Percentiles rank a stretch among this genome's conserved stretches.
Evolutionary conservation across 2,113 vertebrate species (phyloP).

Genomic region (Isichthys henryi): DNA sequence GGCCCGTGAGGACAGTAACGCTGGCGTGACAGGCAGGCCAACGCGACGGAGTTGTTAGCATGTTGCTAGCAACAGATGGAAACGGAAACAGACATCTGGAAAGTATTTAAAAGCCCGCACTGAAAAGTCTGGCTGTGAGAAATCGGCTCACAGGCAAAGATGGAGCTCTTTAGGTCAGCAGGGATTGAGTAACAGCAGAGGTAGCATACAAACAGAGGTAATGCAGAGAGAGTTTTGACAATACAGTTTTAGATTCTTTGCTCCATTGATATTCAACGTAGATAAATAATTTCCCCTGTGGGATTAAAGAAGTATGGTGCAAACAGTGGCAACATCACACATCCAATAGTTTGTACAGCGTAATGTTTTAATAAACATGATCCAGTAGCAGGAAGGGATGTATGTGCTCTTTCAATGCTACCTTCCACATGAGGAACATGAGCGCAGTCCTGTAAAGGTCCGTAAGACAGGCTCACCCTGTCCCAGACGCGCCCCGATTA

Average conservation of each 20-base stretch:
- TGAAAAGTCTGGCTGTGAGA: background rate
- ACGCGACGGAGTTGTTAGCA: background rate
- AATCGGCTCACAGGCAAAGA: background rate
- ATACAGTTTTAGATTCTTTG: background rate
- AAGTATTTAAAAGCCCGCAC: background rate
- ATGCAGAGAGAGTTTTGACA: background rate
- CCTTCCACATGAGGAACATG: background rate
- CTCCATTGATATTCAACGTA: background rate
- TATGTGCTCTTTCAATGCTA: background rate
- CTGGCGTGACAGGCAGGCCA: background rate
- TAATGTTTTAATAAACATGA: background rate
- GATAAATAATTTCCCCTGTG: background rate
- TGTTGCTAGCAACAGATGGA: background rate
- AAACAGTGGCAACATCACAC: background rate
- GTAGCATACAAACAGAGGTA: background rate
- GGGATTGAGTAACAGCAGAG: background rate
- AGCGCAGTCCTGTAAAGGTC: background rate
- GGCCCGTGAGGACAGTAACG: background rate
- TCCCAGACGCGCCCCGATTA: slow-evolving; percentile 68
- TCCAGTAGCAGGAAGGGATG: background rate
- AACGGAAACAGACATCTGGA: background rate
- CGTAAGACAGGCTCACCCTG: slow-evolving; percentile 67
- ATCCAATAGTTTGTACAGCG: background rate
- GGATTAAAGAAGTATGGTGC: background rate
- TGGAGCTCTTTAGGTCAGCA: background rate